Percentiles rank a stretch among this genome's conserved stretches.
These are phyloP conservation scores for Zosterops borbonicus DNA, from an alignment of 2,113 vertebrate species.

Conservation along the genomic window DNA sequence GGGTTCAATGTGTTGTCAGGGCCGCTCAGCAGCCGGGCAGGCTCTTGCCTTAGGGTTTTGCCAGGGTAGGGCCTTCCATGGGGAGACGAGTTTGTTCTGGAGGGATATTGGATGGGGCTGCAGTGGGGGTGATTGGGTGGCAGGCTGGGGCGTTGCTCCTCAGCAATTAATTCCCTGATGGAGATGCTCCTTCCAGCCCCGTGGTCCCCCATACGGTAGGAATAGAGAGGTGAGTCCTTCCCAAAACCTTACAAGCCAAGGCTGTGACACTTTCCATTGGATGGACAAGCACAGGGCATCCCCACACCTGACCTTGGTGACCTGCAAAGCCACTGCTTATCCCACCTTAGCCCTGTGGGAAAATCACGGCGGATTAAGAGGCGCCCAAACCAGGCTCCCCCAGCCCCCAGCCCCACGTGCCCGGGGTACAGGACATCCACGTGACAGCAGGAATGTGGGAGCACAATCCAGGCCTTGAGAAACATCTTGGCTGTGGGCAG, in stretches of 20 bases:
- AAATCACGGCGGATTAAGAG: neutral
- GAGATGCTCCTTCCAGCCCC: rapidly evolving
- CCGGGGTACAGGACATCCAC: rapidly evolving
- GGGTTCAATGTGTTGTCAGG: rapidly evolving
- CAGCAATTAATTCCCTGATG: rapidly evolving
- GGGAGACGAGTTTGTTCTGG: neutral
- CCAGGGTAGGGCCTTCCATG: rapidly evolving
- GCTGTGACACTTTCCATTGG: neutral
- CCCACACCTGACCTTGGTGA: rapidly evolving
- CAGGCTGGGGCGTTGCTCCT: neutral
- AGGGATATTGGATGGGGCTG: neutral
- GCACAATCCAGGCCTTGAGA: slow-evolving; percentile 14
- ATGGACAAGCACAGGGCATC: neutral
- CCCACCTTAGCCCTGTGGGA: neutral
- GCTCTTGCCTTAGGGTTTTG: rapidly evolving
- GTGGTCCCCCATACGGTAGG: rapidly evolving
- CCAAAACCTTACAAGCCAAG: neutral
- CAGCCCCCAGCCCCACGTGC: neutral
- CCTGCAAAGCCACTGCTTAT: neutral
- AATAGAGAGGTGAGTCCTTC: neutral
- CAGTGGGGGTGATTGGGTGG: rapidly evolving
- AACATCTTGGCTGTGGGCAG: neutral
- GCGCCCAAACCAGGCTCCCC: neutral
- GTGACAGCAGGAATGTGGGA: neutral
- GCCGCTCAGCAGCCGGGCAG: rapidly evolving